Percentiles rank a stretch among this genome's conserved stretches.
phyloP scores from a whole-genome alignment of 2,797 vertebrate genomes.

The Dromococcyx pavoninus region DNA sequence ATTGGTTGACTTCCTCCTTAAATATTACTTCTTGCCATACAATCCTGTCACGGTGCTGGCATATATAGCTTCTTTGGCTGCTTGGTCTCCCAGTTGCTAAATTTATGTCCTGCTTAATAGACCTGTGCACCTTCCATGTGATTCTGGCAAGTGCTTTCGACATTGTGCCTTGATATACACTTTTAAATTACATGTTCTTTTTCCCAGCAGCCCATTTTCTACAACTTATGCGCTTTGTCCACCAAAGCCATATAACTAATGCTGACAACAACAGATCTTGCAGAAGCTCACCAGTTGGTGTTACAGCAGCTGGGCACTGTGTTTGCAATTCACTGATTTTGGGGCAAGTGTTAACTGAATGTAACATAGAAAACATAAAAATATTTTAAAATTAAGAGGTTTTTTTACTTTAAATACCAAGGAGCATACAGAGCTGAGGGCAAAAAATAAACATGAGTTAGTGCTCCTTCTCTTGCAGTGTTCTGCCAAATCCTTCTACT shows the following conservation, averaged over 20 bases:
- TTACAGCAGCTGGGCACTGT: neutral
- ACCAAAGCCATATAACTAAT: neutral
- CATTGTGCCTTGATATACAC: neutral
- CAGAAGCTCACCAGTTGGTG: neutral
- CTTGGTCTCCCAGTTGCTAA: neutral
- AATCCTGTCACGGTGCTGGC: neutral
- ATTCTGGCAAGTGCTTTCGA: neutral
- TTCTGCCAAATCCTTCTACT: neutral
- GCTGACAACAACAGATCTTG: neutral
- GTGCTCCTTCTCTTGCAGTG: neutral
- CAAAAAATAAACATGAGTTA: neutral
- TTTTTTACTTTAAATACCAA: neutral
- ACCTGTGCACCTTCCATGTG: neutral
- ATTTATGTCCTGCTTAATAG: neutral
- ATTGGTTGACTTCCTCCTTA: neutral
- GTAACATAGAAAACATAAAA: neutral
- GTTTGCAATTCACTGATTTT: neutral
- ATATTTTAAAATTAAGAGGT: neutral
- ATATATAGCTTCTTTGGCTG: neutral
- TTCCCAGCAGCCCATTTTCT: neutral
- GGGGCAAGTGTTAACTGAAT: neutral
- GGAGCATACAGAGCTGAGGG: neutral
- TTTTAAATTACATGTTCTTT: neutral
- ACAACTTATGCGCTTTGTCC: neutral
- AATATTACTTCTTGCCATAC: neutral